A percentile compares a stretch with the other conserved stretches of the same genome.
These are phyloP conservation scores for Ondatra zibethicus DNA, from an alignment of 2,113 vertebrate species.

Conservation along the genomic window DNA sequence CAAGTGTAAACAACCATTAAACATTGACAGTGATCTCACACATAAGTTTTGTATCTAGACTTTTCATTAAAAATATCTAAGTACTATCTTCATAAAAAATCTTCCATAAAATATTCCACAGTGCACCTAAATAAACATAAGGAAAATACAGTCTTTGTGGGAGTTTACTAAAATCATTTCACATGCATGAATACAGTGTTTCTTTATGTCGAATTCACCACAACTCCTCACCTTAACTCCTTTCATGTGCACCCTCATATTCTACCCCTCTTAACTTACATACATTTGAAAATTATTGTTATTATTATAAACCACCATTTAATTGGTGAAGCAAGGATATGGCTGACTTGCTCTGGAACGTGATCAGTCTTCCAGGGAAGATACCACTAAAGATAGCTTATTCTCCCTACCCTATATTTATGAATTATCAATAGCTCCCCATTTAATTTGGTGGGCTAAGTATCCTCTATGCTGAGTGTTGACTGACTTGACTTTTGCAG, in stretches of 20 bases:
- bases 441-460: too few species aligned
- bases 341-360: neutral
- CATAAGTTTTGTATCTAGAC: neutral
- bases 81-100: neutral
- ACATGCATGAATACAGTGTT: neutral
- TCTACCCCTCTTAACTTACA: neutral
- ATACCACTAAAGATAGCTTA: neutral
- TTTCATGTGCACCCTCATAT: neutral
- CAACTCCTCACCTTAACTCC: neutral
- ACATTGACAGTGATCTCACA: neutral
- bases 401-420: neutral
- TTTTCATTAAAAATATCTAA: neutral
- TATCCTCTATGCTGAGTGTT: neutral
- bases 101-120: neutral
- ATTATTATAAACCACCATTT: neutral
- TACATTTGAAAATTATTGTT: neutral
- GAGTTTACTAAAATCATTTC: neutral
- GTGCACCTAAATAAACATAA: neutral
- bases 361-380: neutral
- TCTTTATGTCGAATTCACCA: neutral
- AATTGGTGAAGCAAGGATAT: neutral
- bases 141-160: neutral
- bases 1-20: neutral
- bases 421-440: too few species aligned
- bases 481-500: neutral